Percentiles rank a stretch among this genome's conserved stretches.
phyloP scores from a whole-genome alignment of 2,113 vertebrate species.

The Tapirus terrestris region DNA sequence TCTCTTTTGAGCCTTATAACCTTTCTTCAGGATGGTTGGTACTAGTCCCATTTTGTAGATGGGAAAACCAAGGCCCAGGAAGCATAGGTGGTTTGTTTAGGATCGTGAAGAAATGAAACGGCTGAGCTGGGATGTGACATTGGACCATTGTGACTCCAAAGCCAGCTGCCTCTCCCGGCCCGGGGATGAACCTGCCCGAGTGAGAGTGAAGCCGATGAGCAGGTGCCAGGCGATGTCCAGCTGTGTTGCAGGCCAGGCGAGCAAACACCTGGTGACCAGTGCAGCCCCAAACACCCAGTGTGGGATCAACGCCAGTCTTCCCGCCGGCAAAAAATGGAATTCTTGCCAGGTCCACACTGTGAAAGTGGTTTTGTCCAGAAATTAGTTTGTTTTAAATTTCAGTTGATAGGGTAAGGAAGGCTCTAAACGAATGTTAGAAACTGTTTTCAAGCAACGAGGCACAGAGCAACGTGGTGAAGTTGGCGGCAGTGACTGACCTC shows the following conservation, averaged over 20 bases:
- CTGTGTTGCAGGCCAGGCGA: fast-evolving
- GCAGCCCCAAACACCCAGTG: neutral
- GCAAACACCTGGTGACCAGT: neutral
- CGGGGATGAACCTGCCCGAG: neutral
- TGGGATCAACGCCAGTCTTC: neutral
- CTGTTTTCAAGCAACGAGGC: neutral
- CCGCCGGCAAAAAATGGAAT: neutral
- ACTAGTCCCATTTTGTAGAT: neutral
- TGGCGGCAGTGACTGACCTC: neutral
- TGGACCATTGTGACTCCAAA: neutral
- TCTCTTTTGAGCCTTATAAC: neutral
- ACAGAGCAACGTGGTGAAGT: neutral
- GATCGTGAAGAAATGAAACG: neutral
- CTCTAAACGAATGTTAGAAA: neutral
- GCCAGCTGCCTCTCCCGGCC: neutral
- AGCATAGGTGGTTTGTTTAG: neutral
- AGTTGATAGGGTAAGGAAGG: neutral
- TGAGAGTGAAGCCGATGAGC: neutral
- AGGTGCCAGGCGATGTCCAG: neutral
- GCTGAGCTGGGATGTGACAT: neutral
- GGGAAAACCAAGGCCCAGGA: neutral
- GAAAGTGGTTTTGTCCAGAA: conserved; percentile 34
- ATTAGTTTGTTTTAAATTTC: neutral
- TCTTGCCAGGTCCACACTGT: neutral
- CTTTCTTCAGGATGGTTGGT: neutral